Percentiles rank a stretch among this genome's conserved stretches.
phyloP scores from a whole-genome alignment of 2,888 invertebrate species.

The Pherbina coryleti region DNA sequence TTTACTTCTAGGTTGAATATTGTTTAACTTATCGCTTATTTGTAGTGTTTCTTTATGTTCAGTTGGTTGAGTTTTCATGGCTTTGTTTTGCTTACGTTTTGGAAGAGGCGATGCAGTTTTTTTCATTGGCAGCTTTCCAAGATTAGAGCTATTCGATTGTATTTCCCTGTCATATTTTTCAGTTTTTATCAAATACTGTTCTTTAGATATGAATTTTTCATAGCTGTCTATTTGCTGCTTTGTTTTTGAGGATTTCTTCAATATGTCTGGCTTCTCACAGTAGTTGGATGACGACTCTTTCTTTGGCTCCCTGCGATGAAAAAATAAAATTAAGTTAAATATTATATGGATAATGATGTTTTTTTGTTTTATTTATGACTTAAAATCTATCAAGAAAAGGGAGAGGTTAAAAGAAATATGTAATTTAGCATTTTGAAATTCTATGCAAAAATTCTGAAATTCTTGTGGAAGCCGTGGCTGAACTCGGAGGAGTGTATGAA shows the following conservation, averaged over 20 bases:
- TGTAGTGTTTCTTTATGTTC: background rate
- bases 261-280: slow-evolving; percentile 43
- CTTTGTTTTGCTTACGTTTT: slow-evolving; percentile 43
- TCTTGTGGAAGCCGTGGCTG: too few species aligned
- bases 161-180: slow-evolving; percentile 38
- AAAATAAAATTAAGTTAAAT: background rate
- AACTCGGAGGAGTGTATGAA: too few species aligned
- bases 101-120: slow-evolving; percentile 36
- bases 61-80: background rate
- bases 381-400: too few species aligned
- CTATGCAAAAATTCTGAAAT: too few species aligned
- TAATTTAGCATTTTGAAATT: too few species aligned
- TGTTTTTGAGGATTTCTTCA: slow-evolving; percentile 41
- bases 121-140: slow-evolving; percentile 39
- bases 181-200: slow-evolving; percentile 36
- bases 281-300: background rate
- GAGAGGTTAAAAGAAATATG: too few species aligned
- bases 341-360: background rate
- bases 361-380: too few species aligned
- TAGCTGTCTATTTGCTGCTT: slow-evolving; percentile 38
- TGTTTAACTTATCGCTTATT: slow-evolving; percentile 3
- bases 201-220: slow-evolving; percentile 40
- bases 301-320: slow-evolving; percentile 3
- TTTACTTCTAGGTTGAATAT: slow-evolving; percentile 17
- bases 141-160: slow-evolving; percentile 23